Conservation (phyloP, 2,888 invertebrate species). For the Phanerotoma sp. region DNA sequence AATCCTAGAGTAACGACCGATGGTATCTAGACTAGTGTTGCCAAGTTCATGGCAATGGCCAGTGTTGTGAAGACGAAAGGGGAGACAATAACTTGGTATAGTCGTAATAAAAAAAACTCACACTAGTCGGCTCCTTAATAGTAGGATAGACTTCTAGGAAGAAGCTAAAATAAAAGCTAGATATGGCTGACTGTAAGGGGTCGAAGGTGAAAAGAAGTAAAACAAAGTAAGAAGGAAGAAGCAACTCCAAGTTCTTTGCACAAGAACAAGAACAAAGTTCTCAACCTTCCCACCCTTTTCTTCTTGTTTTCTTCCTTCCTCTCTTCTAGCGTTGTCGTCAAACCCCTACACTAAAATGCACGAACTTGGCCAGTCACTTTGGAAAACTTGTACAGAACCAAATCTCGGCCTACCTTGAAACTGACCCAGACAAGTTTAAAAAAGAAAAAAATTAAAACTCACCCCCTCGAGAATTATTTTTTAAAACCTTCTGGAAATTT, state of each 20-base stretch:
- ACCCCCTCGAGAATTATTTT: no score
- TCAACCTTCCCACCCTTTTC: constrained; percentile 32
- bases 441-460: background rate
- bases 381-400: constrained; percentile 50
- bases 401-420: constrained; percentile 35
- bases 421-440: constrained; percentile 14
- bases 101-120: constrained; percentile 55
- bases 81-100: constrained; percentile 10
- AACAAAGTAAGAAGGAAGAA: constrained; percentile 32
- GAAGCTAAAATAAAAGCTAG: constrained; percentile 4
- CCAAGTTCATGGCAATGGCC: constrained; percentile 15
- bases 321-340: constrained; percentile 25
- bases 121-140: constrained; percentile 57
- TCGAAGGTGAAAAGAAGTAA: constrained; percentile 21
- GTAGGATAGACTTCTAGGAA: constrained; percentile 33
- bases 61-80: background rate
- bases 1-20: background rate
- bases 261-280: constrained; percentile 58
- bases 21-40: constrained; percentile 2
- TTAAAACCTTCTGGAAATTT: no score
- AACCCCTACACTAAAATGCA: constrained; percentile 39
- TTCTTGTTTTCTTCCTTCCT: constrained; percentile 9
- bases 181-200: constrained; percentile 17
- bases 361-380: constrained; percentile 47
- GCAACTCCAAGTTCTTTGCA: constrained; percentile 54